phyloP scores from a whole-genome alignment of 2,888 invertebrate genomes.

The Oxystoma pomonae region DNA sequence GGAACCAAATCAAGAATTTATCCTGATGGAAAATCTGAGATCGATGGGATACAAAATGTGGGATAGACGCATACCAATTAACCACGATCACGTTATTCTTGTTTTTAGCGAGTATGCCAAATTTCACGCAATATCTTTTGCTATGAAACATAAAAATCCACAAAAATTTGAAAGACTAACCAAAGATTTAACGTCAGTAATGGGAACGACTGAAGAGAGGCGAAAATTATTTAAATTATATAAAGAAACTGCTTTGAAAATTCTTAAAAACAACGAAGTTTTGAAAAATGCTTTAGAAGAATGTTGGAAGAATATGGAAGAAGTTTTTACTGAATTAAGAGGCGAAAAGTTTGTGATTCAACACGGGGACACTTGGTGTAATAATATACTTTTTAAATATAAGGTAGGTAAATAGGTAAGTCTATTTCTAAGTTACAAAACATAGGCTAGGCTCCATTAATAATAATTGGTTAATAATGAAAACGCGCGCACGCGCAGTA shows the following conservation, averaged over 20 bases:
- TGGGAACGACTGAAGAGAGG: neutral
- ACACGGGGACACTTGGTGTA: conserved; percentile 37
- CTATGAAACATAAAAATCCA: conserved; percentile 32
- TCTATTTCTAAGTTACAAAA: no score
- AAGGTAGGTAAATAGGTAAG: no score
- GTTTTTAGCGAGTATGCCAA: conserved; percentile 36
- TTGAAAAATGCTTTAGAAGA: conserved; percentile 4
- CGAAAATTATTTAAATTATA: neutral
- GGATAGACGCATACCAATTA: conserved; percentile 32
- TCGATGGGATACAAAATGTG: conserved; percentile 29
- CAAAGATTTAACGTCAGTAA: conserved; percentile 8
- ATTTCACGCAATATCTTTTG: conserved; percentile 37
- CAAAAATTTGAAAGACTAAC: conserved; percentile 24
- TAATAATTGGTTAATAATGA: no score
- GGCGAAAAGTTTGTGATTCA: conserved; percentile 20
- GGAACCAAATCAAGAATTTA: conserved; percentile 19
- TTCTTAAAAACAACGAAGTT: neutral
- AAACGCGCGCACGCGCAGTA: no score
- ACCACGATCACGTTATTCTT: conserved; percentile 32
- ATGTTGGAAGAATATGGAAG: neutral
- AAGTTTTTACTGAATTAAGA: neutral
- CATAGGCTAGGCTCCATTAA: no score
- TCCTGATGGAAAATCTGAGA: conserved; percentile 36
- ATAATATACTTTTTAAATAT: conserved; percentile 33
- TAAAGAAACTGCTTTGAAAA: neutral